A percentile compares a stretch with the other conserved stretches of the same genome.
These are phyloP conservation scores for Etheostoma spectabile DNA, from an alignment of 2,113 vertebrate genomes.

Conservation along the genomic window DNA sequence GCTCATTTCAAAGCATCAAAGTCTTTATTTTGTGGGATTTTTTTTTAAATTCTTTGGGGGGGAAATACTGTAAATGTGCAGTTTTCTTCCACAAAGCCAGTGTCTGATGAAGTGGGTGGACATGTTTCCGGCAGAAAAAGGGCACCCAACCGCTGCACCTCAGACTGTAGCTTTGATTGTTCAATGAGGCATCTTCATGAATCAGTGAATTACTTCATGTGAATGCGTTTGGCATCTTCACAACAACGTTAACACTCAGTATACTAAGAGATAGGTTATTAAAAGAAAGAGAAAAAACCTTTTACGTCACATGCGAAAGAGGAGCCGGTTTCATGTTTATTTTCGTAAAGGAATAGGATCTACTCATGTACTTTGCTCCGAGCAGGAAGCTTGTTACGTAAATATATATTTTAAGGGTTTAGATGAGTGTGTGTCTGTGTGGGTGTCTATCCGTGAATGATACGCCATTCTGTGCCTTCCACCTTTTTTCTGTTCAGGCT, in stretches of 20 bases:
- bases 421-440: slow-evolving; percentile 53
- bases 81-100: background rate
- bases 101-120: background rate
- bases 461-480: slow-evolving; percentile 54
- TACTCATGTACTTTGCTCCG: slow-evolving; percentile 30
- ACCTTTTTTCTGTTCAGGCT: slow-evolving; percentile 70
- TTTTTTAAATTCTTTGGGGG: background rate
- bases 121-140: background rate
- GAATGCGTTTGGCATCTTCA: slow-evolving; percentile 5
- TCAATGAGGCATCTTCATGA: background rate
- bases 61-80: background rate
- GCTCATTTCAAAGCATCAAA: background rate
- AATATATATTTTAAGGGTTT: slow-evolving; percentile 25
- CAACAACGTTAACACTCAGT: background rate
- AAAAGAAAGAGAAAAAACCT: background rate
- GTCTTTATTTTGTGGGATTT: slow-evolving; percentile 13
- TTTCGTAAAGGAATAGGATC: slow-evolving; percentile 29
- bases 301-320: slow-evolving; percentile 39
- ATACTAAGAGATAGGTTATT: background rate
- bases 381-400: slow-evolving; percentile 43
- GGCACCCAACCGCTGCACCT: background rate
- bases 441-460: slow-evolving; percentile 61
- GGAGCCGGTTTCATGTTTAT: slow-evolving; percentile 31
- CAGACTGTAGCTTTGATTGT: background rate
- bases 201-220: background rate